phyloP scores from a whole-genome alignment of 1,140 invertebrate species.

The Drosophila erecta region DNA sequence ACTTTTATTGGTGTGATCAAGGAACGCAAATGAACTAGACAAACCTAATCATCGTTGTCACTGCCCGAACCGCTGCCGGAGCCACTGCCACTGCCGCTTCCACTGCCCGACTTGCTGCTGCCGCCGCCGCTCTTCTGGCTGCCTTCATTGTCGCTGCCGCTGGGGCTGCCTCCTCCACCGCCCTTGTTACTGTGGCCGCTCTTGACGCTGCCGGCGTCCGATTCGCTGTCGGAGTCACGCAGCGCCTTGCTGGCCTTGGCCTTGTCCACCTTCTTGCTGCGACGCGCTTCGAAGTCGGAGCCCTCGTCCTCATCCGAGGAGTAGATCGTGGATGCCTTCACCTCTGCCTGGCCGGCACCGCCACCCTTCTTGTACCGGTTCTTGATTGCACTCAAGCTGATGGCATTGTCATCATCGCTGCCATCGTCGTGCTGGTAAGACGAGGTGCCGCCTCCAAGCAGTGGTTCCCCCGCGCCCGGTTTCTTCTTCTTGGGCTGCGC shows the following conservation, averaged over 20 bases:
- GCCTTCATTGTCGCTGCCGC: slow-evolving; percentile 59
- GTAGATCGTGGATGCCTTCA: slow-evolving; percentile 91
- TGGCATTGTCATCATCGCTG: slow-evolving; percentile 95
- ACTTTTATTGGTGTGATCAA: slow-evolving; percentile 17
- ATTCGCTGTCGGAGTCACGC: slow-evolving; percentile 91
- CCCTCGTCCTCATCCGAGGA: slow-evolving; percentile 96
- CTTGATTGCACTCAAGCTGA: slow-evolving; percentile 97
- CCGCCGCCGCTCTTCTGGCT: slow-evolving; percentile 46
- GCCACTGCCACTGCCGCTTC: slow-evolving; percentile 53
- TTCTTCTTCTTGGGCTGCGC: slow-evolving; percentile 87
- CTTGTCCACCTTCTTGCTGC: slow-evolving; percentile 91
- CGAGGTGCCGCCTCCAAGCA: slow-evolving; percentile 78
- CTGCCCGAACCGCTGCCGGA: slow-evolving; percentile 60
- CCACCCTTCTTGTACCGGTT: slow-evolving; percentile 93
- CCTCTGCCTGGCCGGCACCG: slow-evolving; percentile 57
- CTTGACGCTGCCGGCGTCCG: slow-evolving; percentile 75
- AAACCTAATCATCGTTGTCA: slow-evolving; percentile 61
- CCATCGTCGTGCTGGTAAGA: slow-evolving; percentile 89
- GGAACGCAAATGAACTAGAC: background rate
- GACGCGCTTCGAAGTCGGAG: slow-evolving; percentile 93
- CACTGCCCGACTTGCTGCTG: slow-evolving; percentile 53
- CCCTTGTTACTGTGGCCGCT: slow-evolving; percentile 54
- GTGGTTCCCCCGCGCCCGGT: slow-evolving; percentile 86
- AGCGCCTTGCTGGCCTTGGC: slow-evolving; percentile 91
- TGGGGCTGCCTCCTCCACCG: slow-evolving; percentile 34